Evolutionary conservation across 1,140 invertebrate genomes (phyloP).

Genomic region (Drosophila simulans): DNA sequence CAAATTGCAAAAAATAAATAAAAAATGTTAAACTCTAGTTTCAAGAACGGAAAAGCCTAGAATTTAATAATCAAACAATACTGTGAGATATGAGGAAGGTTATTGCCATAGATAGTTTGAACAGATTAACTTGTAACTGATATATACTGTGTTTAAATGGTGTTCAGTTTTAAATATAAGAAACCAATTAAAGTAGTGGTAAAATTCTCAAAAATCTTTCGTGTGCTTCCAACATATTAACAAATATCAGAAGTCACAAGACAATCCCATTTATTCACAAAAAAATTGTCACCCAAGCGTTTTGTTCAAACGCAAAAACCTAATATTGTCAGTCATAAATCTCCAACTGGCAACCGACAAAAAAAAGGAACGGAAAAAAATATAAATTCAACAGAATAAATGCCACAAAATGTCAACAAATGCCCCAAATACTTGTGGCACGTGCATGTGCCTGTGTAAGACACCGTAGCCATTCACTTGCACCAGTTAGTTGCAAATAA

Average conservation of each 20-base stretch:
- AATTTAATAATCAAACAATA: background rate
- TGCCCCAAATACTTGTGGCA: conserved; percentile 69
- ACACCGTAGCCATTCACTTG: conserved; percentile 34
- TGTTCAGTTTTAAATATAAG: no score
- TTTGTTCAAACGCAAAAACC: conserved; percentile 32
- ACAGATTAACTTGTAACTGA: background rate
- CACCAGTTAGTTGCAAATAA: conserved; percentile 11
- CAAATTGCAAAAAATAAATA: conserved; percentile 20
- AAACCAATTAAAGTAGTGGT: no score
- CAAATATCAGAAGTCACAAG: conserved; percentile 16
- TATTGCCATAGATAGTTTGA: background rate
- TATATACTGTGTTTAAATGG: no score
- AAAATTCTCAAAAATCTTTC: background rate
- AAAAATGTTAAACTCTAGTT: background rate
- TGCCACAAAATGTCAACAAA: conserved; percentile 69
- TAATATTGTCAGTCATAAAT: conserved; percentile 55
- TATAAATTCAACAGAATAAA: conserved; percentile 43
- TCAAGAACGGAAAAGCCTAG: background rate
- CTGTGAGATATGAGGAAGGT: background rate
- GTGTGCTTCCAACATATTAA: background rate
- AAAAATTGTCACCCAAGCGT: conserved; percentile 14
- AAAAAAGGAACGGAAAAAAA: conserved; percentile 6
- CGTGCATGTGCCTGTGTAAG: conserved; percentile 28
- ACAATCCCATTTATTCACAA: conserved; percentile 23
- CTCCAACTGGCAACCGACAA: conserved; percentile 43